Evolutionary conservation across 2,113 vertebrate species (phyloP).

Genomic region (Lasiurus borealis): DNA sequence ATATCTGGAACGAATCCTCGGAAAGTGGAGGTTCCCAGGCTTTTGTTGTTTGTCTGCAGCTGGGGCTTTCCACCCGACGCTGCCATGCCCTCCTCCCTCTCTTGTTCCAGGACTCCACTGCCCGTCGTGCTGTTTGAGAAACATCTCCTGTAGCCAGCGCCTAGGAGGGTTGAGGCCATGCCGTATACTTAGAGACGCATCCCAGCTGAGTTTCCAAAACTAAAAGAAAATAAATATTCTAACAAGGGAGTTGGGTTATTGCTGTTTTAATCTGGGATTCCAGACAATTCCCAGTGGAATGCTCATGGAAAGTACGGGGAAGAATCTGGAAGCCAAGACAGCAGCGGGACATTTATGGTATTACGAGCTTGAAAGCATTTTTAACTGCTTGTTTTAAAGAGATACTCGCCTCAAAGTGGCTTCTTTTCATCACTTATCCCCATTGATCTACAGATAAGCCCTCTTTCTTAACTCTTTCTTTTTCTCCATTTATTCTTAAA

Average conservation of each 20-base stretch:
- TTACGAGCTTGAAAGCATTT: slow-evolving; percentile 82
- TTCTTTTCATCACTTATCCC: slow-evolving; percentile 67
- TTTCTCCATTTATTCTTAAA: slow-evolving; percentile 62
- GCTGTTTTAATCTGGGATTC: slow-evolving; percentile 85
- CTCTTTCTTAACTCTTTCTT: neutral
- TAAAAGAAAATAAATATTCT: slow-evolving; percentile 76
- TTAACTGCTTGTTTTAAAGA: slow-evolving; percentile 85
- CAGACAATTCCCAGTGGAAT: slow-evolving; percentile 85
- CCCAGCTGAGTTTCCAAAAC: slow-evolving; percentile 76
- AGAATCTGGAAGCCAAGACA: slow-evolving; percentile 80
- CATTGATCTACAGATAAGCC: slow-evolving; percentile 55
- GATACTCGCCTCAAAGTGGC: slow-evolving; percentile 74
- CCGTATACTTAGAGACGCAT: slow-evolving; percentile 62
- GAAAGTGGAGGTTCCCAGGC: slow-evolving; percentile 67
- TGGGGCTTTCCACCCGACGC: slow-evolving; percentile 65
- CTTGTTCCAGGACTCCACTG: neutral
- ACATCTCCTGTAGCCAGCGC: neutral
- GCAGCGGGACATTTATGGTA: slow-evolving; percentile 88
- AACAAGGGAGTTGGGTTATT: slow-evolving; percentile 76
- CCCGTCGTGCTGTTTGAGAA: neutral
- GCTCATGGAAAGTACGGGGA: slow-evolving; percentile 86
- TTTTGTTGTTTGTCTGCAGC: slow-evolving; percentile 33
- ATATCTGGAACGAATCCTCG: slow-evolving; percentile 61
- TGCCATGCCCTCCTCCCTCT: neutral
- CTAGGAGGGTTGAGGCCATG: neutral